A percentile compares a stretch with the other conserved stretches of the same genome.
Evolutionary conservation across 2,888 invertebrate species (phyloP).

Genomic region (Tiphia femorata): DNA sequence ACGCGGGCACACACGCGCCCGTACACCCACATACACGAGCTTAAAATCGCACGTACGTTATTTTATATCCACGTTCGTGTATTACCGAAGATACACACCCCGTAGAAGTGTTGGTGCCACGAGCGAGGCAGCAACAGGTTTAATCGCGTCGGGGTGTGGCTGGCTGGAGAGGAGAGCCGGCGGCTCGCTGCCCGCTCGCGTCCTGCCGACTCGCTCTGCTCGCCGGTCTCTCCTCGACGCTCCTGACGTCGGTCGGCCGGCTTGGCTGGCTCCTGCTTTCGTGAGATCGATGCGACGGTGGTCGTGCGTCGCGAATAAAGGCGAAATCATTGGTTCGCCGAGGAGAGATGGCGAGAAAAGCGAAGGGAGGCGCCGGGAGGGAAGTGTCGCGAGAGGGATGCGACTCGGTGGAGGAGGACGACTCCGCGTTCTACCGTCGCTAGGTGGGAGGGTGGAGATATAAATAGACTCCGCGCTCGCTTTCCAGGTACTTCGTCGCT

Average conservation of each 20-base stretch:
- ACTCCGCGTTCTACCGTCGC: too few relatives aligned
- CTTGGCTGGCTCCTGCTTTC: conserved; percentile 43
- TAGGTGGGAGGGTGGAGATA: too few relatives aligned
- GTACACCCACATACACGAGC: neutral
- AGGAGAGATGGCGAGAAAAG: neutral
- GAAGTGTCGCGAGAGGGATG: neutral
- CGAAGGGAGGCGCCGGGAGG: neutral
- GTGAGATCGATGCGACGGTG: conserved; percentile 52
- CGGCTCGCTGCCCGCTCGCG: conserved; percentile 45
- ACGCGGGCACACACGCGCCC: conserved; percentile 15
- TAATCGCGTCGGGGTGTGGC: conserved; percentile 66
- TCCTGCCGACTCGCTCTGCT: conserved; percentile 41
- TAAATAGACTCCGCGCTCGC: too few relatives aligned
- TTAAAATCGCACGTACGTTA: conserved; percentile 20
- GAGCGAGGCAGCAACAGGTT: conserved; percentile 64
- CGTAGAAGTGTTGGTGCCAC: conserved; percentile 18
- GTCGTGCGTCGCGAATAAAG: conserved; percentile 39
- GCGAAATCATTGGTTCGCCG: conserved; percentile 24
- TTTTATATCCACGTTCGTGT: conserved; percentile 23
- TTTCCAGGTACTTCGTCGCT: too few relatives aligned
- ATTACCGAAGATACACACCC: conserved; percentile 1
- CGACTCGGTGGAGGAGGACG: neutral
- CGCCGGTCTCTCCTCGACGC: too few relatives aligned
- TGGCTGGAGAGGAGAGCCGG: conserved; percentile 53
- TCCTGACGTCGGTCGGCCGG: too few relatives aligned